A percentile compares a stretch with the other conserved stretches of the same genome.
Conservation (phyloP, 1,140 invertebrate genomes). For the Drosophila navojoa region DNA sequence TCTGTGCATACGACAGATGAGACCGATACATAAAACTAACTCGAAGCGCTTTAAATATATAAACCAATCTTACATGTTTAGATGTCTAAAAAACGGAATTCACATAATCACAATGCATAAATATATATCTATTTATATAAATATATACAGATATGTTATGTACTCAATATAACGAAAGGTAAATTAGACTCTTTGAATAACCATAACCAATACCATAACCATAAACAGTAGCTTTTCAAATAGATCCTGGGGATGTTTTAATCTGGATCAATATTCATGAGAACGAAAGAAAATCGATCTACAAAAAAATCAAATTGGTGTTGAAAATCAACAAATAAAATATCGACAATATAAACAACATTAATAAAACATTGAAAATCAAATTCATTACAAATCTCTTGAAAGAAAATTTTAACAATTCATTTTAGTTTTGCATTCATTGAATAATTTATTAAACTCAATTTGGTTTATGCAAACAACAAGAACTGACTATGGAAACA, state of each 20-base stretch:
- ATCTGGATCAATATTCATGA: not conserved
- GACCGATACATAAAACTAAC: constrained; percentile 34
- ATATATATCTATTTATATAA: constrained; percentile 19
- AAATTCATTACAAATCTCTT: too few relatives aligned
- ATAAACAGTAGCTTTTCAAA: constrained; percentile 13
- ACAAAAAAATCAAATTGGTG: constrained; percentile 4
- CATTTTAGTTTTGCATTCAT: too few relatives aligned
- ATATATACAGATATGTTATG: constrained; percentile 6
- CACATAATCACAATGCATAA: constrained; percentile 36
- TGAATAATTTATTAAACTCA: not conserved
- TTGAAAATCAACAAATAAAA: constrained; percentile 45
- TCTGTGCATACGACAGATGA: not conserved
- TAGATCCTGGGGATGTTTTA: constrained; percentile 14
- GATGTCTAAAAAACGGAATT: constrained; percentile 48
- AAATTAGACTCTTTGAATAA: not conserved
- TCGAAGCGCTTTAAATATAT: constrained; percentile 38
- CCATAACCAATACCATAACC: constrained; percentile 5
- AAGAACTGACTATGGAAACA: constrained; percentile 49
- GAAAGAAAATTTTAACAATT: too few relatives aligned
- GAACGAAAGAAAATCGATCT: too few relatives aligned
- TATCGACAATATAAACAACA: constrained; percentile 54
- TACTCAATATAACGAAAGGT: constrained; percentile 8
- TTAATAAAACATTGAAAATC: not conserved
- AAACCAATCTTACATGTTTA: constrained; percentile 42
- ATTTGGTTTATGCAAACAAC: constrained; percentile 6